Evolutionary conservation across 1,140 invertebrate genomes (phyloP).

Genomic region (Halotydeus destructor): DNA sequence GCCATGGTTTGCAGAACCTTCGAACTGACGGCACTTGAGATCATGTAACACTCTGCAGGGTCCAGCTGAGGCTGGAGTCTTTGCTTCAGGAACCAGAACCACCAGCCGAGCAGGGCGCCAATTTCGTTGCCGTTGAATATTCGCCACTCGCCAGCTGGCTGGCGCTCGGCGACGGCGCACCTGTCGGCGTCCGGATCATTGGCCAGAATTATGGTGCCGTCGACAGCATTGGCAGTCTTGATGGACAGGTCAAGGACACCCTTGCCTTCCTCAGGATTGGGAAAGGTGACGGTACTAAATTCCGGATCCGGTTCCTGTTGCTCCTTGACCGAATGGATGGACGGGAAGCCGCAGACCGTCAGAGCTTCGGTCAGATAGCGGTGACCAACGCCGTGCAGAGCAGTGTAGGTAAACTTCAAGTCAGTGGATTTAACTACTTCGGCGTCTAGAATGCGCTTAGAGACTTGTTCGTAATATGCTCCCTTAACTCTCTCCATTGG

Average conservation of each 20-base stretch:
- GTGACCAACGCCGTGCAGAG: slow-evolving; percentile 94
- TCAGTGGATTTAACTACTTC: slow-evolving; percentile 16
- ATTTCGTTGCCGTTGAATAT: slow-evolving; percentile 90
- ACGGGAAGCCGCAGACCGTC: slow-evolving; percentile 39
- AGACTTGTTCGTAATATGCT: slow-evolving; percentile 16
- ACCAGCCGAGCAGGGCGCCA: slow-evolving; percentile 59
- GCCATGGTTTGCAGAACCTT: slow-evolving; percentile 77
- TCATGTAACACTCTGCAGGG: slow-evolving; percentile 43
- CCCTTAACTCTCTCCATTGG: slow-evolving; percentile 30
- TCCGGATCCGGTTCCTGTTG: slow-evolving; percentile 81
- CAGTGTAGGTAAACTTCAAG: slow-evolving; percentile 49
- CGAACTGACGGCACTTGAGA: slow-evolving; percentile 88
- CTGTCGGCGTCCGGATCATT: slow-evolving; percentile 98
- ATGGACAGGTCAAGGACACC: slow-evolving; percentile 67
- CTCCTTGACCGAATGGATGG: slow-evolving; percentile 44
- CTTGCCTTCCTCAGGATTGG: slow-evolving; percentile 93
- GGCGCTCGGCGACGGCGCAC: slow-evolving; percentile 60
- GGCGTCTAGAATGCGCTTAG: slow-evolving; percentile 15
- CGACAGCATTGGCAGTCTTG: slow-evolving; percentile 48
- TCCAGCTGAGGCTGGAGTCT: slow-evolving; percentile 16
- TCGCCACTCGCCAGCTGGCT: slow-evolving; percentile 45
- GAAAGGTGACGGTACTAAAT: slow-evolving; percentile 88
- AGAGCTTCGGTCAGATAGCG: slow-evolving; percentile 54
- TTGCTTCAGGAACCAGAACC: slow-evolving; percentile 6
- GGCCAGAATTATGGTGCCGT: slow-evolving; percentile 58